phyloP scores from a whole-genome alignment of 2,797 vertebrate species.

The Tarsius wallacei region DNA sequence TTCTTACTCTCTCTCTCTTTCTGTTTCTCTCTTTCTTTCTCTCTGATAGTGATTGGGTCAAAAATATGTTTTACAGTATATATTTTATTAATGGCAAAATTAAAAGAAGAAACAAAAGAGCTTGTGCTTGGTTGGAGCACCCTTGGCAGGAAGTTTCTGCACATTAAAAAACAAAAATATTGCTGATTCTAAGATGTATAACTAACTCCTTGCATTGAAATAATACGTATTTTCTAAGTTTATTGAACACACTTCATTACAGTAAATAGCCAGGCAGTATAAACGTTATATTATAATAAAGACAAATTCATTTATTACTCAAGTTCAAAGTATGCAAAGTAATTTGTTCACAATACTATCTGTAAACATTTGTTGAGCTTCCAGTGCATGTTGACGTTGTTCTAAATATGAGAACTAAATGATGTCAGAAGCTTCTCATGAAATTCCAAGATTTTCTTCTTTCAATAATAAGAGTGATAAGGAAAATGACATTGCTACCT shows the following conservation, averaged over 20 bases:
- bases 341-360: neutral
- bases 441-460: neutral
- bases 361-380: neutral
- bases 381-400: neutral
- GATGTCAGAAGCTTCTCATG: neutral
- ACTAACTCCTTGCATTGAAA: neutral
- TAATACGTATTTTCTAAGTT: neutral
- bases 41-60: neutral
- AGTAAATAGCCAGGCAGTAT: neutral
- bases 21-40: neutral
- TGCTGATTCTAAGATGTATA: neutral
- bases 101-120: neutral
- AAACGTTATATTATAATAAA: neutral
- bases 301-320: neutral
- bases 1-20: neutral
- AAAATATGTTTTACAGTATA: conserved; percentile 13
- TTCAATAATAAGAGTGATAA: neutral
- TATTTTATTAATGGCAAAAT: neutral
- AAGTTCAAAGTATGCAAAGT: neutral
- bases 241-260: neutral
- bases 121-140: neutral
- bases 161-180: neutral
- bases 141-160: neutral
- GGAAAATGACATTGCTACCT: neutral
- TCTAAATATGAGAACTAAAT: neutral